phyloP scores from a whole-genome alignment of 35 echinoderm and acorn worm species.

The Holothuria glaberrima region DNA sequence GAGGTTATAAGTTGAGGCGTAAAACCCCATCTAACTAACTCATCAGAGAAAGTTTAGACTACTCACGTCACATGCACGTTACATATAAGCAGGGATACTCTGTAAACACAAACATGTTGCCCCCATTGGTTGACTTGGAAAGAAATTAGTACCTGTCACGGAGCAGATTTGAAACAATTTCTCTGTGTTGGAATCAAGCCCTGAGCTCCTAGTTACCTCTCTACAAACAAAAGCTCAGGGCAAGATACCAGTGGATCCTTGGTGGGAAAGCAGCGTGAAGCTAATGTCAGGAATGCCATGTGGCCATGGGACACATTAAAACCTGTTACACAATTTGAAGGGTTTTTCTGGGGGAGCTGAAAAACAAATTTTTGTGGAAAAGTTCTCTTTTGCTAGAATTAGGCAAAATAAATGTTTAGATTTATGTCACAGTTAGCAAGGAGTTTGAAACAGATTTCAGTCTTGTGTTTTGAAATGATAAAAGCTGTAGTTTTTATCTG shows the following conservation, averaged over 20 bases:
- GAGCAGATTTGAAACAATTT: slow-evolving; percentile 48
- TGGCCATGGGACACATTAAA: slow-evolving; percentile 45
- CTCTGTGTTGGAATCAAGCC: slow-evolving; percentile 38
- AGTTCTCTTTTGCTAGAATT: no score
- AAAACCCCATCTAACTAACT: no score
- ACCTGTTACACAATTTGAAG: slow-evolving; percentile 49
- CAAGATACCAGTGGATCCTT: slow-evolving; percentile 4
- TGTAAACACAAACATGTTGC: not conserved
- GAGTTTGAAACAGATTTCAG: no score
- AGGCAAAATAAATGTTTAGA: no score
- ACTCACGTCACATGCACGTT: no score
- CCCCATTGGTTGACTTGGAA: not conserved
- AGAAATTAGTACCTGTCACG: slow-evolving; percentile 42
- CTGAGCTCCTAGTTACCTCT: slow-evolving; percentile 40
- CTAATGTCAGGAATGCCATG: slow-evolving; percentile 16
- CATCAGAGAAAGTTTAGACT: no score
- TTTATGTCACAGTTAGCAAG: no score
- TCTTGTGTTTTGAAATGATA: no score
- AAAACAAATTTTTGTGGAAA: slow-evolving; percentile 20
- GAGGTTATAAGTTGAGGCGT: no score
- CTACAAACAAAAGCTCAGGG: slow-evolving; percentile 50
- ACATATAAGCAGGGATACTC: no score
- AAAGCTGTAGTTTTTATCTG: no score
- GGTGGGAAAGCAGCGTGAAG: slow-evolving; percentile 24
- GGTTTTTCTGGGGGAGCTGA: not conserved